Conservation (phyloP, 2,888 invertebrate genomes). For the Rugalucina vietnamica region DNA sequence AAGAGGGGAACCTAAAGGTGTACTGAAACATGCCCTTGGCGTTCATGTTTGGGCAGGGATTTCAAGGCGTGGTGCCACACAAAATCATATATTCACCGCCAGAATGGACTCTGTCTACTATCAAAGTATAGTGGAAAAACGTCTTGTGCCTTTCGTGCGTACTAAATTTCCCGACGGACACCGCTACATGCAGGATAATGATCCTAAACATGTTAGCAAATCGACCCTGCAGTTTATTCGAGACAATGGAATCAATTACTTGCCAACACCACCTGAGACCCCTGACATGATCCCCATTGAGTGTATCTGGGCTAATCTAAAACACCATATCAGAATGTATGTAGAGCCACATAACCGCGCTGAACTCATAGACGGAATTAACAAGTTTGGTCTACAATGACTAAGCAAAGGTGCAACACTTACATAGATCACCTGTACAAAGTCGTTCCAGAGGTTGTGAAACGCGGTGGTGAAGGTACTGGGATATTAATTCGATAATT, state of each 20-base stretch:
- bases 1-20: background rate
- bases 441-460: conserved; percentile 21
- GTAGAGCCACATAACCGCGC: background rate
- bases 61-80: conserved; percentile 5
- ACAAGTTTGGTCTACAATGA: conserved; percentile 3
- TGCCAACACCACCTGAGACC: conserved; percentile 29
- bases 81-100: conserved; percentile 20
- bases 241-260: conserved; percentile 26
- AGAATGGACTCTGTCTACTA: conserved; percentile 16
- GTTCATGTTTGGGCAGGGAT: conserved; percentile 31
- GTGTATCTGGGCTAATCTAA: background rate
- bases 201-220: conserved; percentile 28
- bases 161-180: background rate
- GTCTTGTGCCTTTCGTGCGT: background rate
- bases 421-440: conserved; percentile 32
- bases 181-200: conserved; percentile 27
- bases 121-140: background rate
- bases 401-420: background rate
- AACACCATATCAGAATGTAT: conserved; percentile 10
- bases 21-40: background rate
- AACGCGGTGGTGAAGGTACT: background rate
- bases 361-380: conserved; percentile 22
- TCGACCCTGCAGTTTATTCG: conserved; percentile 5
- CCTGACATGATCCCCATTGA: conserved; percentile 27
- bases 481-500: too few species aligned